Conservation (phyloP, 30 jellyfish, hydroid and myxozoan genomes). For the Aurelia aurita complex sp. Pacific region DNA sequence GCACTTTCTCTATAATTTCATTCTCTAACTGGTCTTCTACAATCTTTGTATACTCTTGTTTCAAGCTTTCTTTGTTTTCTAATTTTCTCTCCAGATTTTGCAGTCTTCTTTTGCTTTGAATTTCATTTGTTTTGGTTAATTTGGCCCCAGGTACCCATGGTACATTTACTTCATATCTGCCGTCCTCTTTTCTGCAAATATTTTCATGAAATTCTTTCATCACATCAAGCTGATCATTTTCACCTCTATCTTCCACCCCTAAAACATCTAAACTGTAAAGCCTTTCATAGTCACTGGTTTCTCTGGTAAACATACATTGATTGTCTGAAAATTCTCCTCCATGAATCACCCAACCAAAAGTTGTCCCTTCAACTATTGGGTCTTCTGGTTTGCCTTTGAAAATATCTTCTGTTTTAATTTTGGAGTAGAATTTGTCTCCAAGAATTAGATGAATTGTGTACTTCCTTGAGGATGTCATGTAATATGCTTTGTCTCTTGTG, state of each 20-base stretch:
- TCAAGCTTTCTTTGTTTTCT: conserved; percentile 5
- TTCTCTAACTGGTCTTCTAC: not conserved
- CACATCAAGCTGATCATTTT: conserved; percentile 32
- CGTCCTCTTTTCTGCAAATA: conserved; percentile 19
- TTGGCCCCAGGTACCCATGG: conserved; percentile 34
- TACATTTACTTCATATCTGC: conserved; percentile 34
- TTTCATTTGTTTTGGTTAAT: conserved; percentile 11
- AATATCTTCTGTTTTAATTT: conserved; percentile 12
- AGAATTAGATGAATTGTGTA: conserved; percentile 24
- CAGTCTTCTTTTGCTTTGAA: conserved; percentile 12
- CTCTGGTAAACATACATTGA: conserved; percentile 20
- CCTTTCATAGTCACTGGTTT: conserved; percentile 28
- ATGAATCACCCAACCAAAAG: conserved; percentile 50
- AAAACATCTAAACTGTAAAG: not conserved
- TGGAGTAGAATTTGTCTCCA: conserved; percentile 15
- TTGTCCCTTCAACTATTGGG: conserved; percentile 42
- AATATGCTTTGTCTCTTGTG: conserved; percentile 4
- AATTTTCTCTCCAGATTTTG: conserved; percentile 7
- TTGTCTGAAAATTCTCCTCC: conserved; percentile 32
- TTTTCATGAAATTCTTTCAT: conserved; percentile 15
- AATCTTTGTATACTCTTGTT: conserved; percentile 12
- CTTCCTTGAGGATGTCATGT: conserved; percentile 25
- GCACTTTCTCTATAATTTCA: conserved; percentile 26
- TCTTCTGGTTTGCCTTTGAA: conserved; percentile 28
- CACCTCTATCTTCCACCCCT: conserved; percentile 41